Conservation (phyloP, 2,888 invertebrate species). For the Idaea aversata region DNA sequence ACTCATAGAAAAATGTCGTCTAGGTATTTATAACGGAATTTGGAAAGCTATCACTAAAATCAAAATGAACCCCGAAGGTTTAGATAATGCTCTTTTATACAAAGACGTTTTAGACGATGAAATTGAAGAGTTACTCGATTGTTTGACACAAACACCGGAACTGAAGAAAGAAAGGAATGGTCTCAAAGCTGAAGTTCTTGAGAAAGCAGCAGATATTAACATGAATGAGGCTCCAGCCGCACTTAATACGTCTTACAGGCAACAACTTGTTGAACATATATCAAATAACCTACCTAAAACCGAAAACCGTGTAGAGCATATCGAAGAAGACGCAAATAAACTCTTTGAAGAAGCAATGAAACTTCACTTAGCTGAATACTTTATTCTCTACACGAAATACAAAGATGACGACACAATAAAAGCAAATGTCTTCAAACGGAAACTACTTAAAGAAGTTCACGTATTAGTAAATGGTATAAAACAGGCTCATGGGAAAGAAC, state of each 20-base stretch:
- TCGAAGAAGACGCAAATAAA: slow-evolving; percentile 27
- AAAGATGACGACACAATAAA: slow-evolving; percentile 45
- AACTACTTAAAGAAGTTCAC: slow-evolving; percentile 42
- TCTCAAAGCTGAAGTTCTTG: slow-evolving; percentile 50
- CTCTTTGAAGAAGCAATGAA: slow-evolving; percentile 45
- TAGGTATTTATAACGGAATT: slow-evolving; percentile 49
- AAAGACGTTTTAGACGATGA: slow-evolving; percentile 59
- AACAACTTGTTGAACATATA: slow-evolving; percentile 47
- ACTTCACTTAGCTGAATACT: slow-evolving; percentile 49
- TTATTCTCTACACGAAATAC: slow-evolving; percentile 44
- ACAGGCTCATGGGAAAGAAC: slow-evolving; percentile 33
- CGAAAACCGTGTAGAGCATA: slow-evolving; percentile 13
- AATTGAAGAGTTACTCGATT: slow-evolving; percentile 50
- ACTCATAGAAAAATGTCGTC: slow-evolving; percentile 39
- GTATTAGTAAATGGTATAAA: slow-evolving; percentile 44
- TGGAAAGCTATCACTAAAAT: slow-evolving; percentile 53
- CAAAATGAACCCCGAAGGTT: slow-evolving; percentile 44
- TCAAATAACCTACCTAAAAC: slow-evolving; percentile 35
- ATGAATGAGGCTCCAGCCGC: slow-evolving; percentile 32
- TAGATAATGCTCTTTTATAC: slow-evolving; percentile 46
- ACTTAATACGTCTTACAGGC: slow-evolving; percentile 42
- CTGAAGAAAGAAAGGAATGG: slow-evolving; percentile 37
- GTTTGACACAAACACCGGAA: slow-evolving; percentile 48
- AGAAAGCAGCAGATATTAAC: slow-evolving; percentile 45
- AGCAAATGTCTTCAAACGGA: slow-evolving; percentile 48